Evolutionary conservation across 2,797 vertebrate genomes (phyloP).

Genomic region (Onychomys arenicola): DNA sequence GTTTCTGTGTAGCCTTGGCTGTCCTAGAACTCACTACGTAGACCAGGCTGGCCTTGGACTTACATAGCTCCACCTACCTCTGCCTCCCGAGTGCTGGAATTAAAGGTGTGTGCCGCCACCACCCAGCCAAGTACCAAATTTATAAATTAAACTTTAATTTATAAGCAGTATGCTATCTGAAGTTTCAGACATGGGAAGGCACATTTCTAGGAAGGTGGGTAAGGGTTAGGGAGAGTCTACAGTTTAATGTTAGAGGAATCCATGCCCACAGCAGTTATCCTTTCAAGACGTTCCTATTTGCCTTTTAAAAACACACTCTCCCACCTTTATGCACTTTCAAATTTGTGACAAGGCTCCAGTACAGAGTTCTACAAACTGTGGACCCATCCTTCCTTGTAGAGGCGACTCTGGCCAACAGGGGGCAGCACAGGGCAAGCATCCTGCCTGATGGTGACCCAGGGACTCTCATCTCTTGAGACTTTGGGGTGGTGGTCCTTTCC

Average conservation of each 20-base stretch:
- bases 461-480: background rate
- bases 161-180: too few relatives aligned
- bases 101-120: too few relatives aligned
- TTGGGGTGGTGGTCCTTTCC: background rate
- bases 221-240: background rate
- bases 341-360: background rate
- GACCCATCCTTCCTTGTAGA: background rate
- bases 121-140: background rate
- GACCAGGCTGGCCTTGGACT: too few relatives aligned
- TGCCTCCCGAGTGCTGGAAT: too few relatives aligned
- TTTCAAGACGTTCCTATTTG: background rate
- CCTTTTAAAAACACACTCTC: background rate
- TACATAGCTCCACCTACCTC: too few relatives aligned
- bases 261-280: fast-evolving
- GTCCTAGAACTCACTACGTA: too few relatives aligned
- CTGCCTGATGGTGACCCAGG: fast-evolving
- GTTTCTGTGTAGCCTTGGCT: too few relatives aligned
- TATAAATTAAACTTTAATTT: background rate
- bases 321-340: too few relatives aligned
- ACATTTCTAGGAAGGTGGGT: background rate
- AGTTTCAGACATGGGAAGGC: background rate
- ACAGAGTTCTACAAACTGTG: background rate
- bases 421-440: slow-evolving; percentile 41
- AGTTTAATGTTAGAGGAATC: background rate
- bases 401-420: background rate